phyloP scores from a whole-genome alignment of 2,113 vertebrate species.

The Bettongia penicillata region DNA sequence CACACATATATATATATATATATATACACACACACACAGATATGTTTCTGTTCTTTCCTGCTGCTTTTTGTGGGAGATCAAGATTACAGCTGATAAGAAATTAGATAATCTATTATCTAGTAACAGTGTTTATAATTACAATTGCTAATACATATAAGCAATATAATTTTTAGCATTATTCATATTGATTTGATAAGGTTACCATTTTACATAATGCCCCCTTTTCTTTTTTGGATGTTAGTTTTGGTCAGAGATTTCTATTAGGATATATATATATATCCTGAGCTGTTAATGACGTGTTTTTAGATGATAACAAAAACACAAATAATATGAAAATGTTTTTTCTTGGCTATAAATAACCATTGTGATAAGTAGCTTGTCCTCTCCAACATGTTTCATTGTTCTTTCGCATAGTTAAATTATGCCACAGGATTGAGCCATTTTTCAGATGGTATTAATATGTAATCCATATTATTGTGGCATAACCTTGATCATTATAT shows the following conservation, averaged over 20 bases:
- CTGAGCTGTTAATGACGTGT: slow-evolving; percentile 11
- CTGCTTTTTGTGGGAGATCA: slow-evolving; percentile 38
- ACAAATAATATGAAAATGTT: slow-evolving; percentile 16
- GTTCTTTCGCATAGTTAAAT: background rate
- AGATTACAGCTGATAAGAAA: slow-evolving; percentile 37
- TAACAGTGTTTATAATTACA: slow-evolving; percentile 37
- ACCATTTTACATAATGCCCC: background rate
- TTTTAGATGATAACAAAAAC: slow-evolving; percentile 43
- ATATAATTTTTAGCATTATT: slow-evolving; percentile 26
- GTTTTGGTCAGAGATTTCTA: slow-evolving; percentile 11
- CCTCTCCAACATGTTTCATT: background rate
- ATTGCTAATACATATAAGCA: background rate
- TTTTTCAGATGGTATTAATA: background rate
- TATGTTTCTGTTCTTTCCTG: background rate
- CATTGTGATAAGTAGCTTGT: background rate
- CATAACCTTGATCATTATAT: slow-evolving; percentile 23
- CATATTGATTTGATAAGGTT: slow-evolving; percentile 27
- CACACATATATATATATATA: background rate
- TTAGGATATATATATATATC: slow-evolving; percentile 26
- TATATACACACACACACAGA: background rate
- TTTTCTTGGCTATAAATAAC: slow-evolving; percentile 13
- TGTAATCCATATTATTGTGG: background rate
- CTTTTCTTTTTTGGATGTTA: slow-evolving; percentile 41
- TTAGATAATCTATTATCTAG: slow-evolving; percentile 2
- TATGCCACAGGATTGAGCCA: background rate